Evolutionary conservation across 1,140 invertebrate species (phyloP).

Genomic region (Macrobrachium rosenbergii): DNA sequence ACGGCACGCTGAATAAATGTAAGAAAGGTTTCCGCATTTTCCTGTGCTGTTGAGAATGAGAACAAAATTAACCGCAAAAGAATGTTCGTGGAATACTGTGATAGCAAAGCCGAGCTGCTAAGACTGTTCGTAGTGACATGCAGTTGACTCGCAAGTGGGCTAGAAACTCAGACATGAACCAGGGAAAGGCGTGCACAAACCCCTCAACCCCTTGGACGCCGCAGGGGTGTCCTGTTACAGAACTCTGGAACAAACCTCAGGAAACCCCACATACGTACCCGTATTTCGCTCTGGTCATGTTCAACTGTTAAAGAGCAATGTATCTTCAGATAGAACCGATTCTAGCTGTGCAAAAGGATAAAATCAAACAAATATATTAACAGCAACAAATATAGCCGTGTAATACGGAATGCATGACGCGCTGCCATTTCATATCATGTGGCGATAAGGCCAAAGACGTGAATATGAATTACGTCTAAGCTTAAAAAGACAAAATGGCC

Average conservation of each 20-base stretch:
- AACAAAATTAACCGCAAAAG: not conserved
- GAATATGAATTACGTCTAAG: no score
- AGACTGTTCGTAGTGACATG: not conserved
- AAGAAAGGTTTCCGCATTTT: no score
- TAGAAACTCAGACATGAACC: slow-evolving; percentile 23
- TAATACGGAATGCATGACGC: no score
- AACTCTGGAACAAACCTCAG: slow-evolving; percentile 44
- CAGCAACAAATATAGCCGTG: no score
- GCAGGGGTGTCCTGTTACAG: slow-evolving; percentile 56
- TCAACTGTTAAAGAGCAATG: slow-evolving; percentile 4
- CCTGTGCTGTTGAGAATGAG: no score
- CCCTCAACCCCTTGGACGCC: slow-evolving; percentile 29
- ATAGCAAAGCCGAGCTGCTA: not conserved
- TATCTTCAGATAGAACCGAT: not conserved
- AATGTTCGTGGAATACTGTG: not conserved
- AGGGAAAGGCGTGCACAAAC: slow-evolving; percentile 46
- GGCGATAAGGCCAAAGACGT: no score
- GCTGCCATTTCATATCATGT: no score
- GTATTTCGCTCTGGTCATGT: slow-evolving; percentile 11
- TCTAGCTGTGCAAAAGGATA: no score
- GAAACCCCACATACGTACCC: slow-evolving; percentile 18
- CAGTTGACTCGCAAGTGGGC: not conserved
- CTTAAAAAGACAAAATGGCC: slow-evolving; percentile 40
- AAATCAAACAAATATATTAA: no score
- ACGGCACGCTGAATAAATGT: no score